These are phyloP conservation scores for Drosophila prolongata DNA, from an alignment of 2,888 invertebrate genomes.

Conservation along the genomic window DNA sequence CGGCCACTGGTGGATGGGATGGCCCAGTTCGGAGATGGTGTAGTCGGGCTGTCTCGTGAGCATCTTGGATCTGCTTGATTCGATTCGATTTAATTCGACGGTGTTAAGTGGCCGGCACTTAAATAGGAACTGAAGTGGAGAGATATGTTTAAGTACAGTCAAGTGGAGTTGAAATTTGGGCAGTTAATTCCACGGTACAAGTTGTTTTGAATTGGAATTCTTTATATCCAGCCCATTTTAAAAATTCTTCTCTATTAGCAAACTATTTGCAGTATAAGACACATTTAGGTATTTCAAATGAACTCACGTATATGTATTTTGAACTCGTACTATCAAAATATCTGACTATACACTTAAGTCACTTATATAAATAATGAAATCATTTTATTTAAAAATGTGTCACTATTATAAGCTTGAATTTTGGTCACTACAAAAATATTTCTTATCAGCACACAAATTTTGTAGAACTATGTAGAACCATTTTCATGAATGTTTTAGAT, in stretches of 20 bases:
- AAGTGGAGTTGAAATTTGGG: conserved; percentile 19
- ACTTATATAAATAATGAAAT: neutral
- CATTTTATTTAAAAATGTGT: neutral
- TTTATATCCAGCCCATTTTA: neutral
- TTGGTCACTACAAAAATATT: neutral
- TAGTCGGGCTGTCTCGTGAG: conserved; percentile 79
- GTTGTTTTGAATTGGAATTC: neutral
- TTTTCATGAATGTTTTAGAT: conserved; percentile 16
- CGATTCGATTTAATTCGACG: conserved; percentile 5
- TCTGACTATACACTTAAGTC: neutral
- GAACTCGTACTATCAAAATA: neutral
- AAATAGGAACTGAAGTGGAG: conserved; percentile 56
- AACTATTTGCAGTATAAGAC: neutral
- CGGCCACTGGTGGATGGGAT: conserved; percentile 64
- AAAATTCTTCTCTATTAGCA: neutral
- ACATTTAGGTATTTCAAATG: neutral
- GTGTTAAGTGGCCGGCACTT: conserved; percentile 45
- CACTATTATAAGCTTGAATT: conserved; percentile 3
- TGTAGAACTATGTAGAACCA: neutral
- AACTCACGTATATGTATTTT: neutral
- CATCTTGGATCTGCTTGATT: conserved; percentile 40
- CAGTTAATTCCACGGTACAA: neutral
- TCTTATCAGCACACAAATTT: conserved; percentile 8
- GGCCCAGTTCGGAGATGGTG: conserved; percentile 79
- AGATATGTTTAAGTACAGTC: conserved; percentile 11